Evolutionary conservation across 2,113 vertebrate genomes (phyloP).

Genomic region (Melospiza georgiana): DNA sequence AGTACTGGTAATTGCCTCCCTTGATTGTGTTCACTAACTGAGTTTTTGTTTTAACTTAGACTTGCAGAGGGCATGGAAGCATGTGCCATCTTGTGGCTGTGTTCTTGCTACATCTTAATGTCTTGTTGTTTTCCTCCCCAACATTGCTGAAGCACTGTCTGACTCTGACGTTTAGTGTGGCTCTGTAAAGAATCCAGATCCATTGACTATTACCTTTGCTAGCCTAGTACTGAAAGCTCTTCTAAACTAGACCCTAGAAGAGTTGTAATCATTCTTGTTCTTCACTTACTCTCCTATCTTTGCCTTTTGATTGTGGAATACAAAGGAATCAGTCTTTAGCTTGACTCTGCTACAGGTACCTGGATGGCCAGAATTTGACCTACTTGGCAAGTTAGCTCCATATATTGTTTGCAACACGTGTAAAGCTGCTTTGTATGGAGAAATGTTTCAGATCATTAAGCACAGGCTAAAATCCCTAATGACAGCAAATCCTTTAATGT

Average conservation of each 20-base stretch:
- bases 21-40: slow-evolving; percentile 84
- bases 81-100: slow-evolving; percentile 84
- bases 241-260: slow-evolving; percentile 58
- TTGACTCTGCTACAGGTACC: slow-evolving; percentile 72
- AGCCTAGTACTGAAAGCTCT: slow-evolving; percentile 66
- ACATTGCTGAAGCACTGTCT: slow-evolving; percentile 77
- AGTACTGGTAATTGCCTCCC: slow-evolving; percentile 96
- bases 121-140: slow-evolving; percentile 75
- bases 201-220: slow-evolving; percentile 66
- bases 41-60: slow-evolving; percentile 79
- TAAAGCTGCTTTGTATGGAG: slow-evolving; percentile 64
- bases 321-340: slow-evolving; percentile 65
- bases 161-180: slow-evolving; percentile 77
- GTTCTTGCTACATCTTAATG: slow-evolving; percentile 81
- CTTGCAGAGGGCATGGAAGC: slow-evolving; percentile 84
- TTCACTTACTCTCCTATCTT: slow-evolving; percentile 59
- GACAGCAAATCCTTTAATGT: slow-evolving; percentile 45
- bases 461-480: slow-evolving; percentile 51
- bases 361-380: slow-evolving; percentile 71
- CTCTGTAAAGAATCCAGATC: slow-evolving; percentile 72
- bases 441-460: slow-evolving; percentile 58
- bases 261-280: slow-evolving; percentile 55
- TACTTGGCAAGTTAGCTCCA: slow-evolving; percentile 69
- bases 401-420: slow-evolving; percentile 11
- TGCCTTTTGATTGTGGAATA: slow-evolving; percentile 58